Evolutionary conservation across 2,888 invertebrate genomes (phyloP).

Genomic region (Chrysina gloriosa): DNA sequence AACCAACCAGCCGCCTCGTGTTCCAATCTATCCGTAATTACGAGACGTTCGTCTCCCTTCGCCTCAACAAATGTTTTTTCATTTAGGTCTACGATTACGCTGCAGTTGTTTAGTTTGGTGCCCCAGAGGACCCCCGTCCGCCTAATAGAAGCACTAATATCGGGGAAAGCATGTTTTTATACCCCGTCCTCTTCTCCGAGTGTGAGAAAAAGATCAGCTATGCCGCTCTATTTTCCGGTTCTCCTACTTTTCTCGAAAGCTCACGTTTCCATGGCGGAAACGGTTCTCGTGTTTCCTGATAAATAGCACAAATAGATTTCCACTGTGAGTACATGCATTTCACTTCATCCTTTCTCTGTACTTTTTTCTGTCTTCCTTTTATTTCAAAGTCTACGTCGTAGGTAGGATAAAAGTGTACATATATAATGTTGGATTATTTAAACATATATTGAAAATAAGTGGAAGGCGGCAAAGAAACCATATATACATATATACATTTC

Average conservation of each 20-base stretch:
- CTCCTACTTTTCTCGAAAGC: slow-evolving; percentile 24
- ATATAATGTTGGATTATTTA: no score
- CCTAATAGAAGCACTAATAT: slow-evolving; percentile 48
- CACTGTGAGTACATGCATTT: slow-evolving; percentile 36
- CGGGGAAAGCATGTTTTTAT: slow-evolving; percentile 42
- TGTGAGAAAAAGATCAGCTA: slow-evolving; percentile 27
- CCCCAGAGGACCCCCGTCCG: slow-evolving; percentile 43
- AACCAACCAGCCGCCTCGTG: not conserved
- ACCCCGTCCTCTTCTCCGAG: slow-evolving; percentile 4
- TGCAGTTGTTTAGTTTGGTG: slow-evolving; percentile 48
- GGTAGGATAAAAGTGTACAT: no score
- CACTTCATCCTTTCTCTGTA: no score
- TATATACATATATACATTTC: no score
- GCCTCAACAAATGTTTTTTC: slow-evolving; percentile 48
- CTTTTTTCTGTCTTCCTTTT: no score
- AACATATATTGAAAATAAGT: no score
- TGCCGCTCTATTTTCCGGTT: slow-evolving; percentile 10
- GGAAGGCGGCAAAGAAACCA: no score
- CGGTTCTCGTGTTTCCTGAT: slow-evolving; percentile 45
- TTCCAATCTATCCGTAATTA: slow-evolving; percentile 27
- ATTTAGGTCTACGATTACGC: slow-evolving; percentile 44
- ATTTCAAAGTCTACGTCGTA: no score
- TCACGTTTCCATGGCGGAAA: slow-evolving; percentile 14
- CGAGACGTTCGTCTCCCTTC: slow-evolving; percentile 39
- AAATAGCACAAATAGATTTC: slow-evolving; percentile 50